Evolutionary conservation across 1,140 invertebrate species (phyloP), one percentile per base, ranked within the genome.

Genomic region (Chironomus striatipennis): DNA sequence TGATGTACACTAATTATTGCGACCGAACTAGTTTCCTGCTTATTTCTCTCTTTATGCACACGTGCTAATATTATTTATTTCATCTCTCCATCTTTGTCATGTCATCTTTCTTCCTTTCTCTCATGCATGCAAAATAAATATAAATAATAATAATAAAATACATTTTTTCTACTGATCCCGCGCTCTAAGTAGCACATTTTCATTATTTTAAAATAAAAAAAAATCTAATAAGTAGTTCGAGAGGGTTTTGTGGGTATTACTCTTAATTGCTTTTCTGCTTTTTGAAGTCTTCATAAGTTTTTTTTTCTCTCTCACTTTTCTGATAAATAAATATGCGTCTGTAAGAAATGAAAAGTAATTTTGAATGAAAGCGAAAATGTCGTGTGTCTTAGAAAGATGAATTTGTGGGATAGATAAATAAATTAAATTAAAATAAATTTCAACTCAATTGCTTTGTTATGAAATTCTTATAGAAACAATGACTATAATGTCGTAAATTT

Each of bases 1-100:
- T 57, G 47, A 57, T 57, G 47, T 57, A n/a, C 47, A 57, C 47
- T 57, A 57, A 57, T 57, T 57, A 57, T 57, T 57, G 24, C 47
- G n/a, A 57, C 10, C 5, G 12, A 12, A 57, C 47, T 15, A 15
- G 24, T 34, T 34, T 34, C 24, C 24, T 34, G 24, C 47, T 57
- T 57, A 57, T 57, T 57, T 57, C 47, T n/a, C 15, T n/a, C 47
- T 57, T 47, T 47, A 15, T 57, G 47, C 12, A 15, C 47, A 57
- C 47, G 47, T 57, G 47, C 47, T 57, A 12, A 57, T 5, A n/a
- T n/a, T 57, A 57, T 47, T 47, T 47, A 10, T 47, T 47, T 9
- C 43, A 47, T 47, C 15, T 47, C 7, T 47, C 43, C 15, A 47
- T 47, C 43, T 47, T 15, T 47, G 15, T 47, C 15, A 10, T 4